Base-by-base conservation (phyloP, 35 echinoderm and acorn worm genomes). In the Heliocidaris tuberculata region DNA sequence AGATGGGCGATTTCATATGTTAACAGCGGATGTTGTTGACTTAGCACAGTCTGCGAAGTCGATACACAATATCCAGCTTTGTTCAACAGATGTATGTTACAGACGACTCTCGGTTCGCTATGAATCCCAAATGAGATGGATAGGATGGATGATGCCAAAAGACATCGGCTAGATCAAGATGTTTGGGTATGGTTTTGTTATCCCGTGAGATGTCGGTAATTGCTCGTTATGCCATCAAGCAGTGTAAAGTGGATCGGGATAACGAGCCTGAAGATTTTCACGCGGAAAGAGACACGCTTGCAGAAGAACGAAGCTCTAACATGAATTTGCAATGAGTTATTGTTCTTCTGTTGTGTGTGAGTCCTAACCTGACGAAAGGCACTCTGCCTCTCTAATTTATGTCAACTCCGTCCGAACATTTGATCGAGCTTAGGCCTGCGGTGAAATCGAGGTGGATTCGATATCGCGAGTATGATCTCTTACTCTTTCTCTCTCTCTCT, bases 311-410 rank as follows among this genome's bases (percentile, higher is more conserved):
- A 78, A 78, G 65, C 65, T 27, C 65, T 78, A 78, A 78, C 65
- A 78, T 78, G 65, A 78, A 78, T 78, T 78, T 78, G 65, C 65
- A 78, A 78, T 78, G 21, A 78, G 65, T 78, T 78, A 78, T 78
- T 78, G 65, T 78, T 78, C 65, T 78, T 78, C 21, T 78, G 27
- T 7, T 19, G 65, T 78, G 65, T n/a, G 65, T 78, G 27, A 78
- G 65, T 78, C 15, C 65, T n/a, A 21, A 78, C 65, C 15, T 7
- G 65, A 78, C 60, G 60, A 70, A 21, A 70, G n/a, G 65, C 21
- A 4, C 65, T 27, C 65, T 78, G 19, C 52, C 10, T 78, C 65
- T 78, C 65, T 78, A 78, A 78, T 78, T 78, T 78, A 78, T 78
- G 65, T 78, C 65, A 78, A 78, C 65, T 78, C 65, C 27, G 65